A percentile compares a stretch with the other conserved stretches of the same genome.
These are phyloP conservation scores for Channa argus DNA, from an alignment of 2,113 vertebrate species.

Conservation along the genomic window DNA sequence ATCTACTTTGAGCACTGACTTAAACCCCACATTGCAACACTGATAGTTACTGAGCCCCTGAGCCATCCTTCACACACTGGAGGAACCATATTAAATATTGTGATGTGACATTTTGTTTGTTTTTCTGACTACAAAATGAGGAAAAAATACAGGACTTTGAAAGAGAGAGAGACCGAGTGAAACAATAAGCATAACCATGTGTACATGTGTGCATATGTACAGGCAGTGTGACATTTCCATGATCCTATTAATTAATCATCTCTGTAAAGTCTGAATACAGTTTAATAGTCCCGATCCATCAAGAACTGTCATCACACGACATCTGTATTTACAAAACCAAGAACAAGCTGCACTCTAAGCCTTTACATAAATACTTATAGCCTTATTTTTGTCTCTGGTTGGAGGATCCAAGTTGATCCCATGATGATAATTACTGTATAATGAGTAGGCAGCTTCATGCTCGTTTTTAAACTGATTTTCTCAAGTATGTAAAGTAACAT, in stretches of 20 bases:
- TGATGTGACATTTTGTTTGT: no score
- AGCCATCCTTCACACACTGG: neutral
- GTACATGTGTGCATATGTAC: neutral
- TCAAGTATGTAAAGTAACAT: neutral
- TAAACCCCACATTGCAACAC: neutral
- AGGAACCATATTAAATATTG: no score
- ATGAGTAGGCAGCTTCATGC: neutral
- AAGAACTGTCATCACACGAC: conserved; percentile 18
- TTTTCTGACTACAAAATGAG: no score
- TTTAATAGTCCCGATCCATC: conserved; percentile 30
- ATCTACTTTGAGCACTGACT: neutral
- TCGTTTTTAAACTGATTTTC: neutral
- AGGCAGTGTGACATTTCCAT: conserved; percentile 19
- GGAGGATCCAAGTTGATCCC: conserved; percentile 6
- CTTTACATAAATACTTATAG: conserved; percentile 28
- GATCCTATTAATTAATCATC: neutral
- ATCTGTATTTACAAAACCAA: conserved; percentile 3
- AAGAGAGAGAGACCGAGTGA: neutral
- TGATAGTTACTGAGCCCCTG: neutral
- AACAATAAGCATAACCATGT: neutral
- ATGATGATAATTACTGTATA: conserved; percentile 11
- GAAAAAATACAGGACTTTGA: no score
- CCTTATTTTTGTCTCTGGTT: neutral
- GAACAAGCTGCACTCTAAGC: conserved; percentile 7
- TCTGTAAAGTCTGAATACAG: conserved; percentile 36